A percentile compares a stretch with the other conserved stretches of the same genome.
phyloP scores from a whole-genome alignment of 2,888 invertebrate genomes.

The Ypsolopha sequella region DNA sequence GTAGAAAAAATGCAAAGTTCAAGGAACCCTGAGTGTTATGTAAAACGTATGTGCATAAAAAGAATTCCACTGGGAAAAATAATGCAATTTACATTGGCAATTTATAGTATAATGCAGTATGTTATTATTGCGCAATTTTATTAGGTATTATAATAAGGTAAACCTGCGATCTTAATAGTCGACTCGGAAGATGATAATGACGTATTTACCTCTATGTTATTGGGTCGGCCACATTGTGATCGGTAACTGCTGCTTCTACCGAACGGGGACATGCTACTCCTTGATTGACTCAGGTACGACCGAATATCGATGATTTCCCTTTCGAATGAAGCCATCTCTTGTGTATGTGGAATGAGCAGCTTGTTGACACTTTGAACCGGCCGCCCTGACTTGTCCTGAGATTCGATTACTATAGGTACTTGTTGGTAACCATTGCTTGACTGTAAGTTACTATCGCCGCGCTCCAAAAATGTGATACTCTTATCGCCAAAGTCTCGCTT shows the following conservation, averaged over 20 bases:
- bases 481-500: conserved; percentile 50
- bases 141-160: too few relatives aligned
- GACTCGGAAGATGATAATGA: too few relatives aligned
- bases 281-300: conserved; percentile 79
- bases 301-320: conserved; percentile 78
- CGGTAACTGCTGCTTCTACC: conserved; percentile 79
- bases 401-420: conserved; percentile 75
- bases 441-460: conserved; percentile 35
- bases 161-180: too few relatives aligned
- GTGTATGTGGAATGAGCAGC: conserved; percentile 57
- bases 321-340: conserved; percentile 66
- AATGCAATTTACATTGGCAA: too few relatives aligned
- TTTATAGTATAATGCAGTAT: too few relatives aligned
- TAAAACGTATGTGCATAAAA: too few relatives aligned
- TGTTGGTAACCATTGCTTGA: conserved; percentile 72
- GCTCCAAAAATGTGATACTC: conserved; percentile 41
- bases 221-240: conserved; percentile 75
- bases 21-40: too few relatives aligned
- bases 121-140: too few relatives aligned
- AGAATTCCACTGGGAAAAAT: too few relatives aligned
- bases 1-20: too few relatives aligned
- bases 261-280: conserved; percentile 79
- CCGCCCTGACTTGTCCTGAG: conserved; percentile 37
- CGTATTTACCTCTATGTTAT: conserved; percentile 55
- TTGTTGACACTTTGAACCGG: conserved; percentile 42